These are phyloP conservation scores for Drosophila mojavensis DNA, from an alignment of 1,140 invertebrate genomes.

Conservation along the genomic window DNA sequence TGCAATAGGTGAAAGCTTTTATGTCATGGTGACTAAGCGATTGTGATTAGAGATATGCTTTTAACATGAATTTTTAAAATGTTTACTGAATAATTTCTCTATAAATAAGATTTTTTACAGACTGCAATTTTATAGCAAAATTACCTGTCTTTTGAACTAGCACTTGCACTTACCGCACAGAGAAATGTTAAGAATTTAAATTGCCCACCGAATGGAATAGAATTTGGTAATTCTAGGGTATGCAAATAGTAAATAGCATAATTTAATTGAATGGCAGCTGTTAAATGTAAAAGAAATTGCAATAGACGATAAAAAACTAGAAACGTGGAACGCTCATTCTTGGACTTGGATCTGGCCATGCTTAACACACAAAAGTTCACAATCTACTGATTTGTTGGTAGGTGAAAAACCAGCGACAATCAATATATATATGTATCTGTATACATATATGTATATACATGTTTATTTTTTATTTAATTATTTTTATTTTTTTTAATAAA, in stretches of 20 bases:
- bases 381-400: background rate
- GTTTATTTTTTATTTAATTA: background rate
- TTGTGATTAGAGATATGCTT: no score
- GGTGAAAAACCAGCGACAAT: background rate
- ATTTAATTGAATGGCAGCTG: background rate
- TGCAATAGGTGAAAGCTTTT: no score
- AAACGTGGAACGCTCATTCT: background rate
- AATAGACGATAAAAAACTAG: background rate
- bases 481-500: background rate
- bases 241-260: background rate
- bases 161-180: conserved; percentile 3
- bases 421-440: background rate
- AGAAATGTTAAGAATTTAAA: conserved; percentile 8
- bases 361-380: background rate
- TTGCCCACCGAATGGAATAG: background rate
- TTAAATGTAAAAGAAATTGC: background rate
- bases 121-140: background rate
- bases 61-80: no score
- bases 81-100: no score
- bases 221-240: background rate
- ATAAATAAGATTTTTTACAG: background rate
- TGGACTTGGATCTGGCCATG: background rate
- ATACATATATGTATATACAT: no score
- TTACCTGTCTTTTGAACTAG: background rate
- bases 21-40: no score